phyloP scores from a whole-genome alignment of 2,888 invertebrate species.

The Pammene fasciana region DNA sequence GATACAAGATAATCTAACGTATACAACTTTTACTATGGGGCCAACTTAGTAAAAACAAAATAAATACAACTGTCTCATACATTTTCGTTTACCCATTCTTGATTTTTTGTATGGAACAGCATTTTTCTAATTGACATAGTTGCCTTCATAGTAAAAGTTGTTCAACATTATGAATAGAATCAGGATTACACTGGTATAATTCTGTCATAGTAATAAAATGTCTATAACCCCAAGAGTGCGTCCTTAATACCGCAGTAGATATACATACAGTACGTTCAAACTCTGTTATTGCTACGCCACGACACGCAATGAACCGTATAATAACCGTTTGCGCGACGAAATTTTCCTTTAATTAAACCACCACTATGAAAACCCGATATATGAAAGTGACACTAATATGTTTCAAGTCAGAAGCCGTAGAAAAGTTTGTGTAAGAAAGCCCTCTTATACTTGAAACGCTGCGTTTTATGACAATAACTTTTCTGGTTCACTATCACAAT shows the following conservation, averaged over 20 bases:
- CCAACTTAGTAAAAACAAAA: no score
- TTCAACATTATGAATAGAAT: no score
- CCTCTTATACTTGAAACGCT: neutral
- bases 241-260: neutral
- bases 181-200: no score
- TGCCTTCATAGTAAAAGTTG: no score
- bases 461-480: neutral
- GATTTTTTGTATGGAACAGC: no score
- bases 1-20: no score
- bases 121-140: no score
- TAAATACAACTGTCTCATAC: no score
- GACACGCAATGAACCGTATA: slow-evolving; percentile 38
- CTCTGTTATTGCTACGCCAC: slow-evolving; percentile 26
- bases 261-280: neutral
- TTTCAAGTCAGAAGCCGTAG: neutral
- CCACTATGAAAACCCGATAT: slow-evolving; percentile 38
- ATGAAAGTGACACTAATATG: slow-evolving; percentile 38
- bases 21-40: no score
- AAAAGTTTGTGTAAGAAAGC: slow-evolving; percentile 1
- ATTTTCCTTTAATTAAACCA: slow-evolving; percentile 41
- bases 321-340: slow-evolving; percentile 37
- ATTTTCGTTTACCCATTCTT: no score
- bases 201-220: no score
- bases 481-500: no score
- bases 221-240: neutral